Base-by-base conservation (phyloP, 2,113 vertebrate species). In the Marmota monax region DNA sequence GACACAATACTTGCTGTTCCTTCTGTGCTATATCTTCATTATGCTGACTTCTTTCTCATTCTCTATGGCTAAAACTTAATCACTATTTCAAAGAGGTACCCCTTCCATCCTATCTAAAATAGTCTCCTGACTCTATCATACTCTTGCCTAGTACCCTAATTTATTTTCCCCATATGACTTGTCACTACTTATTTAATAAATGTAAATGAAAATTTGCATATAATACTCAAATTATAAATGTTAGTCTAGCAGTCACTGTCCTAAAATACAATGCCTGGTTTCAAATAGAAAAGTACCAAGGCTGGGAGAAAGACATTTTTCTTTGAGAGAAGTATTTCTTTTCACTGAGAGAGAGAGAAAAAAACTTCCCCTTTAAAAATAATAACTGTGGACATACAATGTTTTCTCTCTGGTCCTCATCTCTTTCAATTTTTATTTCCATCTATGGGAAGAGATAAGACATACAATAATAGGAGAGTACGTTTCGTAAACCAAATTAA, bases 171-270 rank as follows among this genome's bases (percentile, higher is more conserved):
- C 18, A 17, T 84, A 58, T 25, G 72, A 85, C 67, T 63, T 93
- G 86, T 37, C 42, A 27, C 10, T 90, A 74, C 73, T 84, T 94
- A 23, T 53, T 91, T 91, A 80, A 16, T 80, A 80, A 80, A 58
- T 82, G 42, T 34, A 32, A 87, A 92, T 42, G 22, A 65, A 79
- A 86, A 34, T 92, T 42, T 87, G 67, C 56, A 61, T n/a, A 56
- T 45, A 53, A 22, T 79, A 51, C 34, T 79, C 27, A 86, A 73
- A 73, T 92, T 87, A 95, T 13, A 92, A 76, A 67, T 45, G 48
- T 27, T 84, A 58, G 23, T 34, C 61, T 84, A 29, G 39, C 89
- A 73, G 70, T n/a, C 65, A 90, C 53, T 63, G 27, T 78, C 42
- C 84, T 95, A 53, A 32, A 63, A 79, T 4, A 79, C n/a, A 53